Evolutionary conservation across 2,888 invertebrate species (phyloP).

Genomic region (Phyto melanocephala): DNA sequence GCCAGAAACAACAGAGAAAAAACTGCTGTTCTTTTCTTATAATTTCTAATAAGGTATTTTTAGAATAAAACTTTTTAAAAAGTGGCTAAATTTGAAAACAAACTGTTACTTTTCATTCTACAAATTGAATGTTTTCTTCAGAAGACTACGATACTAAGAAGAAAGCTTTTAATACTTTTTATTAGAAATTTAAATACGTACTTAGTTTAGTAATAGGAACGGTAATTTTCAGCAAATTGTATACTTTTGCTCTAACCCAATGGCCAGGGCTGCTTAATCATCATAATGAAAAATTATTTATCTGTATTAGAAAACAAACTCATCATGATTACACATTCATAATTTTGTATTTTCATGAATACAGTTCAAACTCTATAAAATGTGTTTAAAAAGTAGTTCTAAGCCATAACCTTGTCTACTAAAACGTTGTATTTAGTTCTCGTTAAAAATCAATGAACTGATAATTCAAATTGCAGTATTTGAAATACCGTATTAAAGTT

Average conservation of each 20-base stretch:
- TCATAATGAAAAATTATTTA: constrained; percentile 30
- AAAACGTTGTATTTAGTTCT: background rate
- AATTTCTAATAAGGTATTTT: background rate
- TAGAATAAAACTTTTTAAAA: background rate
- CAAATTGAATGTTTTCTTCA: no score
- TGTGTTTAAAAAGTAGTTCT: background rate
- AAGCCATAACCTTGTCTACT: background rate
- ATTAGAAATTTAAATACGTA: no score
- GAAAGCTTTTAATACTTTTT: no score
- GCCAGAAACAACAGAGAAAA: background rate
- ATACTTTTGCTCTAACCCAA: background rate
- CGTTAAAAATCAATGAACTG: background rate
- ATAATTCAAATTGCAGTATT: no score
- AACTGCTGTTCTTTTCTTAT: background rate
- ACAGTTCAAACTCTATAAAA: background rate
- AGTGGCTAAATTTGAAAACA: background rate
- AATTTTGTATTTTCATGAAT: background rate
- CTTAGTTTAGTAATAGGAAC: no score
- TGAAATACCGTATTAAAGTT: no score
- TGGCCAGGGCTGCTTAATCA: constrained; percentile 21
- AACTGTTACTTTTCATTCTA: no score
- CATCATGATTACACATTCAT: constrained; percentile 26
- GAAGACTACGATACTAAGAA: no score
- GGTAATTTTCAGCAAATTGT: no score
- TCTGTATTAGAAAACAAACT: background rate